These are phyloP conservation scores for Triplophysa tibetana DNA, from an alignment of 2,113 vertebrate genomes.

Conservation along the genomic window DNA sequence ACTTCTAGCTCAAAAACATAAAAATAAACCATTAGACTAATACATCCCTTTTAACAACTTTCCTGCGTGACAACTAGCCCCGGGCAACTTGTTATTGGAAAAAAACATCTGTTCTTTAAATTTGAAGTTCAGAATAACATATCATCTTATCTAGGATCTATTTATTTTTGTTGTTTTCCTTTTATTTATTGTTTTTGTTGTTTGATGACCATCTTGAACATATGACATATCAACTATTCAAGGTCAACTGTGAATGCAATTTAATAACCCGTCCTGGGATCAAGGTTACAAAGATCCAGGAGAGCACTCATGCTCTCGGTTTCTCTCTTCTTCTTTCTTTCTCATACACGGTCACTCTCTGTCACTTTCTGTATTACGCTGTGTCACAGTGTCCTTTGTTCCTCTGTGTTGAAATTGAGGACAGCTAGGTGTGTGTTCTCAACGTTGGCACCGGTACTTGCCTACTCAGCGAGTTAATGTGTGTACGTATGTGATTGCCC, in stretches of 20 bases:
- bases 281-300: conserved; percentile 31
- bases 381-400: conserved; percentile 20
- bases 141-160: too few species aligned
- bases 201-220: too few species aligned
- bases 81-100: too few species aligned
- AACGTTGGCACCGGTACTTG: conserved; percentile 8
- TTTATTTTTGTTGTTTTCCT: too few species aligned
- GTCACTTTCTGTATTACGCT: conserved; percentile 9
- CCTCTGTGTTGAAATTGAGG: conserved; percentile 29
- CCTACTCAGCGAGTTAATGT: conserved; percentile 27
- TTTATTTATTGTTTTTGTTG: too few species aligned
- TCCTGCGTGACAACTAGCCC: too few species aligned
- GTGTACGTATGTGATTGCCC: conserved; percentile 51
- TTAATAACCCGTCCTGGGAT: conserved; percentile 34
- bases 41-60: too few species aligned
- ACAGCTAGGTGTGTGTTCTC: conserved; percentile 27
- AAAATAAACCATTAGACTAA: too few species aligned
- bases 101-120: too few species aligned
- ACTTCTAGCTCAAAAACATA: too few species aligned
- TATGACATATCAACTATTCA: too few species aligned
- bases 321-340: conserved; percentile 11
- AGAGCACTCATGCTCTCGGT: conserved; percentile 36
- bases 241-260: conserved; percentile 38
- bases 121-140: too few species aligned
- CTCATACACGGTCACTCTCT: conserved; percentile 18